Evolutionary conservation across 2,113 vertebrate genomes (phyloP).

Genomic region (Pygoscelis adeliae): DNA sequence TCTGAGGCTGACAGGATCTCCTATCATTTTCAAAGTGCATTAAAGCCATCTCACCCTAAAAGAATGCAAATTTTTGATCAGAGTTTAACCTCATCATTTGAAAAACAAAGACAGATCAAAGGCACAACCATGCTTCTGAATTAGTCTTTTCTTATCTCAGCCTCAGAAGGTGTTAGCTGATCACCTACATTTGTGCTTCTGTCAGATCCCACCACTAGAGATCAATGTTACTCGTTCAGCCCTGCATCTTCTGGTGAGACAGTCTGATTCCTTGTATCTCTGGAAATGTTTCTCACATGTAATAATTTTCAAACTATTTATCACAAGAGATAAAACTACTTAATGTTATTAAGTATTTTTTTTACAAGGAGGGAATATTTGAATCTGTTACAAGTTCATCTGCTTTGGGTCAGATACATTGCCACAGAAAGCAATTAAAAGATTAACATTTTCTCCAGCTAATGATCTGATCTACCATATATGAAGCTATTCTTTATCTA

Average conservation of each 20-base stretch:
- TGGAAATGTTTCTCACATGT: neutral
- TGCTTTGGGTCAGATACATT: neutral
- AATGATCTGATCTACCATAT: neutral
- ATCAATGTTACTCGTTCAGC: constrained; percentile 58
- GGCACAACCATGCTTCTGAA: neutral
- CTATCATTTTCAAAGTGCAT: neutral
- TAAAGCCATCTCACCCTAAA: neutral
- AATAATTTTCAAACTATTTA: neutral
- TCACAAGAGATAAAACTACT: neutral
- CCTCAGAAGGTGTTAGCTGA: constrained; percentile 66
- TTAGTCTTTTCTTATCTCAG: constrained; percentile 66
- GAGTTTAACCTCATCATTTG: neutral
- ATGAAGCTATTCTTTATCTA: neutral
- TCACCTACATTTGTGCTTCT: constrained; percentile 63
- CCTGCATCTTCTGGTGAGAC: constrained; percentile 57
- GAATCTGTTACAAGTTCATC: neutral
- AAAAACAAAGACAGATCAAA: constrained; percentile 63
- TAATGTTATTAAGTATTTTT: neutral
- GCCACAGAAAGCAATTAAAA: neutral
- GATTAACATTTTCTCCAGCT: neutral
- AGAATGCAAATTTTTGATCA: neutral
- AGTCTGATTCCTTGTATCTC: constrained; percentile 65
- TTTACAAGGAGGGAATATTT: neutral
- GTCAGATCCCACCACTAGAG: constrained; percentile 51
- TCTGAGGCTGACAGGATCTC: neutral